Evolutionary conservation across 1,140 invertebrate species (phyloP).

Genomic region (Listronotus oregonensis): DNA sequence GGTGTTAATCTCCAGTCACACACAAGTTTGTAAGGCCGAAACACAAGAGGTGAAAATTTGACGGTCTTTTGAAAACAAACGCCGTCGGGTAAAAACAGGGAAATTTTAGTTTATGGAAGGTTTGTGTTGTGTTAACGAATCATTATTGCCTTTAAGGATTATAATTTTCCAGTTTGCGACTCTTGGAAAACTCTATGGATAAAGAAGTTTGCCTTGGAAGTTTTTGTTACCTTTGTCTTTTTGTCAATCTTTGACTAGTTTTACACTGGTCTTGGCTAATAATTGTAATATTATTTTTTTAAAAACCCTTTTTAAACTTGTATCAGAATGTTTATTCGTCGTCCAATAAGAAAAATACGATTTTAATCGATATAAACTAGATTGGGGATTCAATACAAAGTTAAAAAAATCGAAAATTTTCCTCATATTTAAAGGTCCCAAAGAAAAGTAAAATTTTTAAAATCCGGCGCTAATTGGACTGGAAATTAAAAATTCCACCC

Average conservation of each 20-base stretch:
- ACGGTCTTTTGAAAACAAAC: constrained; percentile 37
- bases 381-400: too few species aligned
- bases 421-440: too few species aligned
- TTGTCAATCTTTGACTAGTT: neutral
- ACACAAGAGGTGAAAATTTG: constrained; percentile 35
- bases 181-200: constrained; percentile 17
- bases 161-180: constrained; percentile 19
- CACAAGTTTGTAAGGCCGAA: constrained; percentile 46
- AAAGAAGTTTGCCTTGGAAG: neutral
- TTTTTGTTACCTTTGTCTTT: neutral
- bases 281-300: too few species aligned
- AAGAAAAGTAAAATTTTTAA: too few species aligned
- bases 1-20: constrained; percentile 48
- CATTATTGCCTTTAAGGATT: constrained; percentile 35
- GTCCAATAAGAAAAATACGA: too few species aligned
- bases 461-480: too few species aligned
- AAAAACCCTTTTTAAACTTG: too few species aligned
- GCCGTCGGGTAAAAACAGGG: constrained; percentile 43
- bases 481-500: too few species aligned
- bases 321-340: too few species aligned
- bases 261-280: too few species aligned
- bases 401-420: too few species aligned
- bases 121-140: constrained; percentile 38
- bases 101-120: constrained; percentile 46
- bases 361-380: too few species aligned